phyloP scores from a whole-genome alignment of 2,113 vertebrate genomes.

The Apodemus sylvaticus region DNA sequence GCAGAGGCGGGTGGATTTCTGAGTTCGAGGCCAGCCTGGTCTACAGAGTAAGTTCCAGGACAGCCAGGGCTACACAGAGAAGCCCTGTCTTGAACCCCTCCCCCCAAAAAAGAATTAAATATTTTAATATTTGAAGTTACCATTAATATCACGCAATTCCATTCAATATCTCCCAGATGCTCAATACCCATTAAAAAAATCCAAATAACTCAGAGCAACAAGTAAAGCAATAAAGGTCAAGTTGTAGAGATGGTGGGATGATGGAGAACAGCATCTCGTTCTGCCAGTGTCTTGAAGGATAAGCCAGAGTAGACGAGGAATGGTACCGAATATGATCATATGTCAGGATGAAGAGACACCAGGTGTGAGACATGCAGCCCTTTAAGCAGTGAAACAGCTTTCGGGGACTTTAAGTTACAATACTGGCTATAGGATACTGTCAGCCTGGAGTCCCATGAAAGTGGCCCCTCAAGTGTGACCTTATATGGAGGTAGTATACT shows the following conservation, averaged over 20 bases:
- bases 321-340: background rate
- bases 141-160: background rate
- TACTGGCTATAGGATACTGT: background rate
- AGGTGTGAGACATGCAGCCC: background rate
- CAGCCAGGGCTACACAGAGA: too few species aligned
- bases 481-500: background rate
- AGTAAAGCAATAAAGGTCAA: background rate
- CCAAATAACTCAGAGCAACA: background rate
- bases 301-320: background rate
- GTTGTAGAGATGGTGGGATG: background rate
- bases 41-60: too few species aligned
- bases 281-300: background rate
- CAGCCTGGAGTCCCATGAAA: background rate
- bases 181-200: background rate
- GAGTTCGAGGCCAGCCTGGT: too few species aligned
- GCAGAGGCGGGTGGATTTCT: too few species aligned
- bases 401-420: background rate
- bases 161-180: background rate
- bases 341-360: background rate
- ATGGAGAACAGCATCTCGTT: background rate
- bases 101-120: constrained; percentile 19
- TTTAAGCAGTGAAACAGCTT: background rate
- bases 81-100: too few species aligned
- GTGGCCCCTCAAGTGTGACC: background rate
- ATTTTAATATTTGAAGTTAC: background rate